Evolutionary conservation across 2,797 vertebrate species (phyloP).

Genomic region (Apogon hyalosoma): DNA sequence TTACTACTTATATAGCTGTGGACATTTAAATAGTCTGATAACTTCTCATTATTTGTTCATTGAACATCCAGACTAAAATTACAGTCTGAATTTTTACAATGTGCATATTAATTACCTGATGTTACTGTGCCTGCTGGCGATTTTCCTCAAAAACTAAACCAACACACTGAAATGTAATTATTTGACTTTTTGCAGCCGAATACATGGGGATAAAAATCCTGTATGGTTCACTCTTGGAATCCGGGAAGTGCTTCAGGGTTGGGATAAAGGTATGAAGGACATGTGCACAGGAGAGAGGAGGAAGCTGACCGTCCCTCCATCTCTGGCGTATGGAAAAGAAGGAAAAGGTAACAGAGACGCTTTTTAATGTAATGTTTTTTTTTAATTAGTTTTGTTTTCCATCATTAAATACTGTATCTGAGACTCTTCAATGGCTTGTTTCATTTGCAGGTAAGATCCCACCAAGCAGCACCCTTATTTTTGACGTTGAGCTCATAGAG

Average conservation of each 20-base stretch:
- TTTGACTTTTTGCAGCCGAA: conserved; percentile 83
- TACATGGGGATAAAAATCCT: conserved; percentile 90
- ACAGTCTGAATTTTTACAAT: not conserved
- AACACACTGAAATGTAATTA: conserved; percentile 48
- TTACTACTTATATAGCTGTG: not conserved
- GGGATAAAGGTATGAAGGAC: conserved; percentile 92
- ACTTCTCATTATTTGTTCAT: not conserved
- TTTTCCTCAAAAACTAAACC: conserved; percentile 12
- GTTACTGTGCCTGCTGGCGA: too few species aligned
- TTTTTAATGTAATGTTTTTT: not conserved
- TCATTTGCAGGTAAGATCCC: conserved; percentile 90
- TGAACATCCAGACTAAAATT: not conserved
- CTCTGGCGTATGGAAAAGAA: conserved; percentile 94
- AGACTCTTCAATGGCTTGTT: not conserved
- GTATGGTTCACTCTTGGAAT: conserved; percentile 97
- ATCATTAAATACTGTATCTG: not conserved
- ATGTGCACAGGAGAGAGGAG: conserved; percentile 95
- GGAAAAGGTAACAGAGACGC: conserved; percentile 88
- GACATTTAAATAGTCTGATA: not conserved
- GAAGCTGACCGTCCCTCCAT: conserved; percentile 90
- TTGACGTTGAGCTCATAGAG: conserved; percentile 94
- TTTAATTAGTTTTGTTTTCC: not conserved
- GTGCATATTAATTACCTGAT: not conserved
- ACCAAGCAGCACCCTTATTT: conserved; percentile 91
- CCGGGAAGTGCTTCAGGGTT: conserved; percentile 91